Base-by-base conservation (phyloP, 1,140 invertebrate genomes). In the Lordiphosa collinella region DNA sequence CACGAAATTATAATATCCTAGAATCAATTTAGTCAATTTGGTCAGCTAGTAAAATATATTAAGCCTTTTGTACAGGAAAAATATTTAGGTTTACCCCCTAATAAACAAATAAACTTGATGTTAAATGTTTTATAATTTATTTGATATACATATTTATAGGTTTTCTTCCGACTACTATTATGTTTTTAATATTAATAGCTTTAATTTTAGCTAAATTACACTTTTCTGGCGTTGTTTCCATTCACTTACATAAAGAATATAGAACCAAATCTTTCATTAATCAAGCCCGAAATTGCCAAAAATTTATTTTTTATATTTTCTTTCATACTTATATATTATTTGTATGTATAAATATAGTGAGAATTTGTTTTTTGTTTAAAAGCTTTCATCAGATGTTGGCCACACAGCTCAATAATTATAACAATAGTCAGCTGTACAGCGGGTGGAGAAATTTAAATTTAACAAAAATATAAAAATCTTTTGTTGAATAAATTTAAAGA, bases 331-430 rank as follows among this genome's bases (percentile, higher is more conserved):
- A 71, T 64, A 12, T 64, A 35, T 49, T 25, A 22, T 22, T 22
- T 22, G 18, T 22, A 22, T 64, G 36, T 49, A 66, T 66, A 78
- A 70, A 71, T 68, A 73, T 71, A 84, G 71, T 82, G 76, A 82
- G 76, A 82, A 82, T 82, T 73, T 37, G 32, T 68, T 59, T 47
- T 61, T 38, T 40, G 47, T 71, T 84, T 84, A 75, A 82, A 82
- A 84, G 78, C 78, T 84, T 82, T 82, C 41, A 60, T 66, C 65
- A 60, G 53, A 79, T 32, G 32, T 38, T 37, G 34, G 4, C 29
- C 46, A 51, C 6, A 52, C 18, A 29, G 12, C 22, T 44, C 62
- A 57, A 57, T 43, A 44, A 46, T 36, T 10, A 31, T 13, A 29
- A 43, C 35, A 14, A 32, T 43, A 14, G 47, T 51, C 38, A 47